phyloP scores from a whole-genome alignment of 2,888 invertebrate genomes.

The Tryphoninae sp. region DNA sequence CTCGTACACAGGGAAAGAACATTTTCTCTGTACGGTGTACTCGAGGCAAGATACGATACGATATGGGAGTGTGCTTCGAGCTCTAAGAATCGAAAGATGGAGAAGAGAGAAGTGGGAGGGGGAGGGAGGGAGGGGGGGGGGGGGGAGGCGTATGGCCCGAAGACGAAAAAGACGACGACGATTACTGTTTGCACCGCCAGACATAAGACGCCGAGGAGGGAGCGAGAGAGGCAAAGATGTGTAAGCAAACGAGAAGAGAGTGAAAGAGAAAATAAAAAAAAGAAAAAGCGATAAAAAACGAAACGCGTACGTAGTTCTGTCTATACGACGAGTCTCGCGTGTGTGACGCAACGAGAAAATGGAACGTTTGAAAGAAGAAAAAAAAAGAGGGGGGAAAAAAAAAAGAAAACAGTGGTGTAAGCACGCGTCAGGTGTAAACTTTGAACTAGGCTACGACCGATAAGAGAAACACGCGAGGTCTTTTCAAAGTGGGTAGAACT shows the following conservation, averaged over 20 bases:
- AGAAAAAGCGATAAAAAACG: conserved; percentile 4
- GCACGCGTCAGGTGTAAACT: conserved; percentile 49
- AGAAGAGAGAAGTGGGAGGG: conserved; percentile 9
- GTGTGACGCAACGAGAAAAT: not conserved
- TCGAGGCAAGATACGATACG: not conserved
- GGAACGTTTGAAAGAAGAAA: not conserved
- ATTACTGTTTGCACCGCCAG: conserved; percentile 44
- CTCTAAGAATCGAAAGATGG: not conserved
- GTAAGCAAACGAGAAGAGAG: not conserved
- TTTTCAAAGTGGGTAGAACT: conserved; percentile 13
- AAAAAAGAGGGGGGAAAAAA: not conserved
- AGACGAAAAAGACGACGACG: conserved; percentile 44
- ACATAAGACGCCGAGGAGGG: conserved; percentile 12
- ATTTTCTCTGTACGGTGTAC: not conserved
- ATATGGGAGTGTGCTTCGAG: not conserved
- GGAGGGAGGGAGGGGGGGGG: conserved; percentile 4
- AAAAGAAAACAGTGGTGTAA: not conserved
- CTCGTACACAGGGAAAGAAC: conserved; percentile 33
- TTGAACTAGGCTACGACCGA: conserved; percentile 60
- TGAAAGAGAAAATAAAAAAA: not conserved
- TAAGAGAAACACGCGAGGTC: conserved; percentile 41
- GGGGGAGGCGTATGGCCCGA: conserved; percentile 43
- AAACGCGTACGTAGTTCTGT: not conserved
- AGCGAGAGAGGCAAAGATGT: not conserved
- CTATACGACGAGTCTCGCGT: not conserved